A percentile compares a stretch with the other conserved stretches of the same genome.
Conservation (phyloP, 2,797 vertebrate genomes). For the Nasua narica region DNA sequence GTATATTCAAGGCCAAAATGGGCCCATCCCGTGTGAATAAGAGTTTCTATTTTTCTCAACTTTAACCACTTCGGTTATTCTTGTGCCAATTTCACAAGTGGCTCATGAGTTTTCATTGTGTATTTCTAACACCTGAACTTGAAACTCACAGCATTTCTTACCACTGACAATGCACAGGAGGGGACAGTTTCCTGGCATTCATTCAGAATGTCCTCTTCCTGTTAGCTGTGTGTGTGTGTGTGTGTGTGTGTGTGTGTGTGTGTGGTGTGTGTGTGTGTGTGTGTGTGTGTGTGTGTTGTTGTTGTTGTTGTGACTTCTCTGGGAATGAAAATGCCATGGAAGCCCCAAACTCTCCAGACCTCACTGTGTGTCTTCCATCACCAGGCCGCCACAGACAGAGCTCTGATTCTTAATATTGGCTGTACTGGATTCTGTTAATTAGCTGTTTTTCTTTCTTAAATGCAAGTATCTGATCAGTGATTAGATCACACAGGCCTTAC, state of each 20-base stretch:
- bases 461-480: slow-evolving; percentile 79
- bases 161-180: not conserved
- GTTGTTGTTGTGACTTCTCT: slow-evolving; percentile 75
- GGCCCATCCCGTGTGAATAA: not conserved
- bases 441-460: slow-evolving; percentile 80
- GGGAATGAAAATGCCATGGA: slow-evolving; percentile 70
- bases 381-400: slow-evolving; percentile 50
- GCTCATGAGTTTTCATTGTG: not conserved
- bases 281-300: too few species aligned
- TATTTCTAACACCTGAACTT: not conserved
- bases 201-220: slow-evolving; percentile 74
- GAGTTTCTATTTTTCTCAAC: not conserved
- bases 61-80: not conserved
- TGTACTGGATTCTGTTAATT: slow-evolving; percentile 65
- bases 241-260: too few species aligned
- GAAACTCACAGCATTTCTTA: not conserved
- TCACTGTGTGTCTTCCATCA: slow-evolving; percentile 44
- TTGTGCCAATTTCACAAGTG: not conserved
- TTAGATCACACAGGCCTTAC: slow-evolving; percentile 76
- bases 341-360: slow-evolving; percentile 74
- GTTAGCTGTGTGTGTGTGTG: slow-evolving; percentile 68
- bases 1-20: not conserved
- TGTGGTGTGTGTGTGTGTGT: too few species aligned
- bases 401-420: slow-evolving; percentile 70
- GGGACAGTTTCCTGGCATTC: slow-evolving; percentile 53